Evolutionary conservation across 2,113 vertebrate genomes (phyloP), one percentile per base, ranked within the genome.

Genomic region (Enhydra lutris): DNA sequence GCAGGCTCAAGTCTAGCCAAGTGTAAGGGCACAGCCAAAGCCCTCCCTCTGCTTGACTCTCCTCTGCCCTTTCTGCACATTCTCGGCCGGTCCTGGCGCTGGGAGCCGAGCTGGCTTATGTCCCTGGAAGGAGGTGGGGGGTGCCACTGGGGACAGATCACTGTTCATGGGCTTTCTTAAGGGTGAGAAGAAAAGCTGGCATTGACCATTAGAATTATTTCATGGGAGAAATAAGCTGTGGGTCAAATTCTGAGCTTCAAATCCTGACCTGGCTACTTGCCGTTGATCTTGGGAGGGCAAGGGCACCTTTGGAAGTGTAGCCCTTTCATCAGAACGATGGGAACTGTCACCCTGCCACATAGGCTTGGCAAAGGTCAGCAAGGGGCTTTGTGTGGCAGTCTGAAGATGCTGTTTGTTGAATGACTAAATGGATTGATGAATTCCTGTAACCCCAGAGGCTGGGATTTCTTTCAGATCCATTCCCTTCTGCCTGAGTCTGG

Each of bases 151-250:
- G 61, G 31, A 86, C 36, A 2, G 17, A 15, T 79, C 47, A 8
- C 84, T 65, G n/a, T 24, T 61, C 65, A 1, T 34, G 50, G 55
- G 90, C 59, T 87, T 97, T 85, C 36, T 80, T 45, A 34, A 83
- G 59, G 57, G 87, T 34, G 87, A 88, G 76, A 78, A n/a, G 47
- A 45, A 45, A 39, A 94, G 26, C 71, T 95, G 63, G n/a, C 69
- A 73, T n/a, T 42, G 52, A 52, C 31, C 36, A 15, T 71, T 89
- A 74, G 57, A 90, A 74, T 29, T 81, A 78, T 71, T 91, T n/a
- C 36, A 52, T 21, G n/a, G 80, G 71, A 95, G 81, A 74, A 82
- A 45, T 73, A 29, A 59, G 11, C 39, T 29, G 6, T 31, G 81
- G n/a, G 39, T 71, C 76, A 59, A 57, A 42, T n/a, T 79, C 79